These are phyloP conservation scores for Isotomurus palustris DNA, from an alignment of 2,888 invertebrate species.

Conservation along the genomic window DNA sequence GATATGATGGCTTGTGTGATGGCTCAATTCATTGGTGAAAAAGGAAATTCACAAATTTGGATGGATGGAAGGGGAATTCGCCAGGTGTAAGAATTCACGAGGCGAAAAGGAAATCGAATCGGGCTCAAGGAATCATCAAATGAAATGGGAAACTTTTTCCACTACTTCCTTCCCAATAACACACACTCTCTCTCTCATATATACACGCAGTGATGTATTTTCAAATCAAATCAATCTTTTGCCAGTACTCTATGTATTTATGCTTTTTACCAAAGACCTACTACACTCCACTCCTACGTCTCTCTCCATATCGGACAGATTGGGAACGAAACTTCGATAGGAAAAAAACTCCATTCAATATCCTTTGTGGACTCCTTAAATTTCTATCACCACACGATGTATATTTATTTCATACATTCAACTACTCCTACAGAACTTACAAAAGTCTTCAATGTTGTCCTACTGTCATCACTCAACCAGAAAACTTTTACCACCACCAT, in stretches of 20 bases:
- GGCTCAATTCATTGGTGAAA: constrained; percentile 10
- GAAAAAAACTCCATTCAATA: background rate
- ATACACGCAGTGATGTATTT: too few species aligned
- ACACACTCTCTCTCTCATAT: too few species aligned
- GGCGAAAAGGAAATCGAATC: constrained; percentile 28
- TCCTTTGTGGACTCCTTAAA: too few species aligned
- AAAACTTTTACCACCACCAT: too few species aligned
- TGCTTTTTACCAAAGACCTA: background rate
- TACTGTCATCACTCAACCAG: too few species aligned
- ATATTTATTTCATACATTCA: too few species aligned
- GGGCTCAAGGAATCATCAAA: constrained; percentile 12
- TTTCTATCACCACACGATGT: too few species aligned
- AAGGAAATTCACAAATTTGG: constrained; percentile 18
- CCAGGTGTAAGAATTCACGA: constrained; percentile 45
- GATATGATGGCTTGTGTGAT: constrained; percentile 13
- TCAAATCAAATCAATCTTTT: constrained; percentile 33
- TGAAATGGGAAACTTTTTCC: constrained; percentile 20
- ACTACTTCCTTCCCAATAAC: constrained; percentile 14
- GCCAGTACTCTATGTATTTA: background rate
- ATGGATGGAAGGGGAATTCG: constrained; percentile 26
- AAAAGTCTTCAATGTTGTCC: too few species aligned
- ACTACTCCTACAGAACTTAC: too few species aligned
- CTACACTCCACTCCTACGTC: background rate
- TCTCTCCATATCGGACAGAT: background rate
- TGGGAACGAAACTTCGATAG: background rate